phyloP scores from a whole-genome alignment of 2,888 invertebrate species.

The Phragmatobia fuliginosa region DNA sequence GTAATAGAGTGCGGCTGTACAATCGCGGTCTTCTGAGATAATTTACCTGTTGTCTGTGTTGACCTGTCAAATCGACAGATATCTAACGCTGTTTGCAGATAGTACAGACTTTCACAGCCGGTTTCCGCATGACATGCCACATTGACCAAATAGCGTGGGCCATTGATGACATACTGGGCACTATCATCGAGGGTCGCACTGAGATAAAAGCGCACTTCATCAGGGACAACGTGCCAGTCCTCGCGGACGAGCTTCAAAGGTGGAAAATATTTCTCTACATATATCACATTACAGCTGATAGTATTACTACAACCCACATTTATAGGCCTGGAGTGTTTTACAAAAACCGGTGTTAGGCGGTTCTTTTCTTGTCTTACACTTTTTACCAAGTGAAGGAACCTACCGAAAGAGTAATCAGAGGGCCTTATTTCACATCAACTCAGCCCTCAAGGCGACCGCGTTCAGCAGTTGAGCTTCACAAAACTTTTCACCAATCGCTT shows the following conservation, averaged over 20 bases:
- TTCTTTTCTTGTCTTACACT: too few species aligned
- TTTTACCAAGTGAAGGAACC: too few species aligned
- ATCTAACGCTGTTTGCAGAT: constrained; percentile 72
- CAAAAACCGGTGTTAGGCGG: too few species aligned
- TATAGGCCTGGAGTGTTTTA: too few species aligned
- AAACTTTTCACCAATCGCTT: too few species aligned
- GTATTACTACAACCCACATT: too few species aligned
- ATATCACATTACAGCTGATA: too few species aligned
- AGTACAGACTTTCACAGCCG: constrained; percentile 78
- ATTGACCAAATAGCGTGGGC: constrained; percentile 84
- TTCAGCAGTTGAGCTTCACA: too few species aligned
- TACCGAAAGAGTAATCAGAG: too few species aligned
- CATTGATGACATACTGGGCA: constrained; percentile 63
- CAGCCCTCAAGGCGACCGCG: too few species aligned
- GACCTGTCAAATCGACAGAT: neutral
- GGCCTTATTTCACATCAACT: too few species aligned
- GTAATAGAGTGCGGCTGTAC: neutral
- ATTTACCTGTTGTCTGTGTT: neutral
- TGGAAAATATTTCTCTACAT: too few species aligned
- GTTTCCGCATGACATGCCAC: constrained; percentile 86
- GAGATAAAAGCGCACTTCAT: constrained; percentile 88
- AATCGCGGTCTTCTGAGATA: neutral
- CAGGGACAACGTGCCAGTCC: constrained; percentile 82
- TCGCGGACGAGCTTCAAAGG: constrained; percentile 81
- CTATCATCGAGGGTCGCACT: constrained; percentile 71